Evolutionary conservation across 1,140 invertebrate species (phyloP).

Genomic region (Euura saliciscinereae): DNA sequence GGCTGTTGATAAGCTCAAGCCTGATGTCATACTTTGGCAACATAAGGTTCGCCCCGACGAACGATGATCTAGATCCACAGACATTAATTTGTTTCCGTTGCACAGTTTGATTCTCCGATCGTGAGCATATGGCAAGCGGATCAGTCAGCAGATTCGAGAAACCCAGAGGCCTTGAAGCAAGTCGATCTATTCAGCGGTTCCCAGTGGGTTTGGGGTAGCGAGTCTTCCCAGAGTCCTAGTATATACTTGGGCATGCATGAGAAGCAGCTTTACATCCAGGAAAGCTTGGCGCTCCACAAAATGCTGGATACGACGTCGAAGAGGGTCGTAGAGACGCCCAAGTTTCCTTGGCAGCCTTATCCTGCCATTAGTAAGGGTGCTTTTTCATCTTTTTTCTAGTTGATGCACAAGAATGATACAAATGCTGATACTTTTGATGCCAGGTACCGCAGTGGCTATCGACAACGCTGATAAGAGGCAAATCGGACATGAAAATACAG

Average conservation of each 20-base stretch:
- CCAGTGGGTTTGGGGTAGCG: constrained; percentile 53
- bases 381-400: background rate
- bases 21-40: constrained; percentile 69
- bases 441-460: background rate
- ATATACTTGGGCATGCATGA: constrained; percentile 89
- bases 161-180: constrained; percentile 64
- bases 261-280: constrained; percentile 82
- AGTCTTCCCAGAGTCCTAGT: constrained; percentile 61
- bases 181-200: constrained; percentile 78
- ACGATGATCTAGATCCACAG: background rate
- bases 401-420: no score
- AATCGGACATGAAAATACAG: background rate
- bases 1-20: constrained; percentile 64
- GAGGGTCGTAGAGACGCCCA: constrained; percentile 35
- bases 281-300: constrained; percentile 61
- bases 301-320: constrained; percentile 40
- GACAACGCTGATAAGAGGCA: background rate
- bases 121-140: constrained; percentile 76
- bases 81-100: constrained; percentile 24
- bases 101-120: constrained; percentile 81
- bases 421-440: background rate
- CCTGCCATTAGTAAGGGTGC: constrained; percentile 57
- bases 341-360: constrained; percentile 75
- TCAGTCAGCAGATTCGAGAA: constrained; percentile 10
- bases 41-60: constrained; percentile 63